A percentile compares a stretch with the other conserved stretches of the same genome.
phyloP scores from a whole-genome alignment of 2,888 invertebrate genomes.

The Halictus ligatus region DNA sequence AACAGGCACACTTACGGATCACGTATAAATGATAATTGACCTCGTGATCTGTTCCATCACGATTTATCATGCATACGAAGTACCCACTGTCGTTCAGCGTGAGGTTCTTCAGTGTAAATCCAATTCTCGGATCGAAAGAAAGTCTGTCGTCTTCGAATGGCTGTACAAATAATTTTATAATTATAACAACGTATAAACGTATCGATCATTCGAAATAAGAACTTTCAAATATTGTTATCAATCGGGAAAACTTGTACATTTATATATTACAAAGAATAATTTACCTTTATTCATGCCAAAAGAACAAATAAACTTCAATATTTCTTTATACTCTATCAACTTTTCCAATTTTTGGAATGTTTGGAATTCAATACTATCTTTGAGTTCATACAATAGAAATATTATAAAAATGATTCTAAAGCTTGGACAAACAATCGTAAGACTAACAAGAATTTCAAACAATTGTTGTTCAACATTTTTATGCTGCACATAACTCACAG shows the following conservation, averaged over 20 bases:
- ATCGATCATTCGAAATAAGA: background rate
- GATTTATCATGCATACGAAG: conserved; percentile 41
- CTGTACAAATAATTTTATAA: conserved; percentile 44
- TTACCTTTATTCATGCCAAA: no score
- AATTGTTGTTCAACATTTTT: background rate
- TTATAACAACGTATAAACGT: background rate
- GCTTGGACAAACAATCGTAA: no score
- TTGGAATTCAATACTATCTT: no score
- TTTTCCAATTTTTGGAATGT: no score
- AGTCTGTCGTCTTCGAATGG: conserved; percentile 72
- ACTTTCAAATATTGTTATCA: background rate
- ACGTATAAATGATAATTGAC: conserved; percentile 55
- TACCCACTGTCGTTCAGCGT: conserved; percentile 75
- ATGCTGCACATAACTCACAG: background rate
- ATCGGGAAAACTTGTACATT: background rate
- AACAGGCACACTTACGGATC: conserved; percentile 52
- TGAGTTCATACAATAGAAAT: no score
- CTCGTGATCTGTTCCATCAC: background rate
- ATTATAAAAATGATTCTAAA: no score
- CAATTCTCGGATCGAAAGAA: conserved; percentile 84
- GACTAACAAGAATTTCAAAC: no score
- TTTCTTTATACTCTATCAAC: no score
- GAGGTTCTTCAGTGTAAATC: conserved; percentile 82
- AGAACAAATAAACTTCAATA: no score
- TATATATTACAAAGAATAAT: no score